Evolutionary conservation across 2,888 invertebrate genomes (phyloP), one percentile per base, ranked within the genome.

Genomic region (Athalia circularis): DNA sequence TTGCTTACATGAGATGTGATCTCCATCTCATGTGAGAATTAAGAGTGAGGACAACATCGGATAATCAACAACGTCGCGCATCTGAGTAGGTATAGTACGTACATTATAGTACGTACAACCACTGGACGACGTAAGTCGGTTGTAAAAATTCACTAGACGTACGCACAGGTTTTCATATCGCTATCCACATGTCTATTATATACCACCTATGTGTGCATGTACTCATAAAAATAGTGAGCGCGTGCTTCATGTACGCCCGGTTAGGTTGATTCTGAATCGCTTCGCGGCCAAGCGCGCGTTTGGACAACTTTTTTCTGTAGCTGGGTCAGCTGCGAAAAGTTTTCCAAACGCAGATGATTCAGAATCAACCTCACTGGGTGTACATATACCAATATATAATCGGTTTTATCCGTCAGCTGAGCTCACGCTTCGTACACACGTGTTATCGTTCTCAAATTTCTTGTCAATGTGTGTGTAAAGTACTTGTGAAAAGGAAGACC

Each of bases 51-150:
- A 68, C 52, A 54, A 54, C 52, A 29, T 68, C 68, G 54, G 54
- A 52, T 68, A 68, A 54, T 68, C 52, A 29, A 68, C 29, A 68
- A 68, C 29, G 29, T 54, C 54, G 52, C 68, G 52, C 68, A 68
- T 68, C 50, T 43, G 68, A 52, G 68, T 68, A 54, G 68, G 52
- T 68, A 2, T 29, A 29, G 29, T 29, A 29, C 29, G 2, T 29
- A 29, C 29, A 29, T 29, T 29, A 29, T 29, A 1, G 2, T 29
- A 29, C n/a, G 68, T 68, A 54, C 15, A 29, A 68, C 64, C 43
- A 6, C n/a, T 11, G 3, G 43, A 64, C 68, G 43, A 68, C 68
- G 68, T 68, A 50, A 68, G 29, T 29, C 29, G 54, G 68, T 68
- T 68, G 68, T 68, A 68, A 54, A 54, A 68, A 68, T 68, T 54